Conservation (phyloP, 2,113 vertebrate species). For the Scomber japonicus region DNA sequence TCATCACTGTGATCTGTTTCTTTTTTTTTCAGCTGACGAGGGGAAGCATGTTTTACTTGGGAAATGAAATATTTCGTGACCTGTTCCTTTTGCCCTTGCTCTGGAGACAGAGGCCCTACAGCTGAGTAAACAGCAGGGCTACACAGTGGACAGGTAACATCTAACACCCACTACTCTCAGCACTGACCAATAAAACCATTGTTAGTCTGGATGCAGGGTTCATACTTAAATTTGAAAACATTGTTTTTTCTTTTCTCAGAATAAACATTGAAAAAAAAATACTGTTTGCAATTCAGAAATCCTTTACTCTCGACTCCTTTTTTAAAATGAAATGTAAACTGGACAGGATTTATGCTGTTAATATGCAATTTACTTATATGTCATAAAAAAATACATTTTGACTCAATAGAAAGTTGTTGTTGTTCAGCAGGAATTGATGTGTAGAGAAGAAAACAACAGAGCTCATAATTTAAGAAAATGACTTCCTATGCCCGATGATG, state of each 20-base stretch:
- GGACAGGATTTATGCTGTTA: no score
- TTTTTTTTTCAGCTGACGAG: constrained; percentile 66
- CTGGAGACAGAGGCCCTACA: constrained; percentile 82
- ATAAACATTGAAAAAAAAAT: neutral
- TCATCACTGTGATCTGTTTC: constrained; percentile 83
- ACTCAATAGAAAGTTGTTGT: no score
- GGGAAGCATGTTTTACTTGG: constrained; percentile 87
- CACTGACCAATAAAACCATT: constrained; percentile 52
- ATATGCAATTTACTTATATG: neutral
- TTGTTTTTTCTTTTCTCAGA: neutral
- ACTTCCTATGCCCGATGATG: neutral
- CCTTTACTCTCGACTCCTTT: neutral
- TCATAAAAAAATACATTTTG: no score
- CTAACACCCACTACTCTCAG: constrained; percentile 15
- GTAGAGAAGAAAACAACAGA: neutral
- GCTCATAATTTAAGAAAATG: neutral
- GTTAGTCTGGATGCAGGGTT: constrained; percentile 23
- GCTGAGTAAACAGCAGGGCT: constrained; percentile 86
- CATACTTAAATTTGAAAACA: constrained; percentile 4
- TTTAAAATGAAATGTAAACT: neutral
- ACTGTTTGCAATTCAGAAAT: neutral
- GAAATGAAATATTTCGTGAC: constrained; percentile 89
- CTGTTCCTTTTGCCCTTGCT: constrained; percentile 80
- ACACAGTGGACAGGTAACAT: constrained; percentile 79
- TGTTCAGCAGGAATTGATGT: no score